Evolutionary conservation across 1,140 invertebrate species (phyloP), one percentile per base, ranked within the genome.

Genomic region (Apis florea): DNA sequence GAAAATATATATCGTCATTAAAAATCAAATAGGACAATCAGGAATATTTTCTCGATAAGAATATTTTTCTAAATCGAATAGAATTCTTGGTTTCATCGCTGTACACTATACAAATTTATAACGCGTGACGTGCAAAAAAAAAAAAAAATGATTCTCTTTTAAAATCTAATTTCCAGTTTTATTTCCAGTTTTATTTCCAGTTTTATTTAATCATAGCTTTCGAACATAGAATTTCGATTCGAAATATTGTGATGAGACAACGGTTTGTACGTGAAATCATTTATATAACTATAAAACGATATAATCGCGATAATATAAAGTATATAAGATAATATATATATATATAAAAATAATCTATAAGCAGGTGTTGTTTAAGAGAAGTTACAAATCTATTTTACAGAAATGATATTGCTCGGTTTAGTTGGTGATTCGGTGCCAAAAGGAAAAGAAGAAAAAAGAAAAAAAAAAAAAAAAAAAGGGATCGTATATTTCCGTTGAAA

Each of bases 11-110:
- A 2, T 10, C 31, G 21, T 19, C 8, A 56, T 21, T n/a, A 17
- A 61, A 76, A 68, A 73, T 64, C 13, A 75, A 81, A 82, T 31
- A 56, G 72, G 79, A 82, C 79, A 82, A 82, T 82, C 79, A 82
- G 66, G 56, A 76, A 40, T 40, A 21, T 61, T 61, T 63, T 9
- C 63, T 24, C 56, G 73, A 76, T 1, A 11, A 68, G 21, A 70
- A 80, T 80, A 74, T 74, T 67, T 74, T 80, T 80, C 71, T 80
- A 74, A 74, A 78, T 12, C 17, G 5, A 19, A n/a, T 12, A 47
- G 26, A 49, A 21, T 2, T 26, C 8, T 68, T 31, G 2, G 17
- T 70, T 70, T 24, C 53, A 3, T 40, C 4, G 5, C 13, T 0
- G 17, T 24, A 40, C 24, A 53, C 21, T 40, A 63, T 3, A 2